Conservation (phyloP, 2,113 vertebrate species). For the Oreotrochilus melanogaster region DNA sequence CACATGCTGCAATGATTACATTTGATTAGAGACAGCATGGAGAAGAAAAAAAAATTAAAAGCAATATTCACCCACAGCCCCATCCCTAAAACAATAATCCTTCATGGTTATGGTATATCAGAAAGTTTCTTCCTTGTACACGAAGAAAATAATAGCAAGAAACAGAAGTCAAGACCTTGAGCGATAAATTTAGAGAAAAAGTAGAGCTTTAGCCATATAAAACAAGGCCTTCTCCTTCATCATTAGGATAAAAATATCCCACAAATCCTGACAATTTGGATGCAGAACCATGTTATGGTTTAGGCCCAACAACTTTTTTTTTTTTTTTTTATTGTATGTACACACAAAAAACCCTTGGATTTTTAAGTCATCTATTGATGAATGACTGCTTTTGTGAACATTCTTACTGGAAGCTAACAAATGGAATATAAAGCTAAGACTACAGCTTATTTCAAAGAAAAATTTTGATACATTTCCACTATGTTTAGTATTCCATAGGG, state of each 20-base stretch:
- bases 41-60: not conserved
- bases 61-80: not conserved
- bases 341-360: not conserved
- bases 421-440: not conserved
- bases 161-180: not conserved
- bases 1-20: constrained; percentile 75
- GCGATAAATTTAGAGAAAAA: not conserved
- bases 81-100: not conserved
- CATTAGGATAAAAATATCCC: not conserved
- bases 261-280: not conserved
- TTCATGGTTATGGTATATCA: constrained; percentile 16
- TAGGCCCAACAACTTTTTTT: not conserved
- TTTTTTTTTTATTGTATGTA: not conserved
- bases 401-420: constrained; percentile 26
- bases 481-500: not conserved
- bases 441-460: not conserved
- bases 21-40: constrained; percentile 74
- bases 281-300: not conserved
- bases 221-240: not conserved
- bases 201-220: not conserved
- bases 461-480: not conserved
- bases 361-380: not conserved
- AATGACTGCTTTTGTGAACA: not conserved
- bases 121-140: not conserved
- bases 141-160: not conserved